A percentile compares a stretch with the other conserved stretches of the same genome.
These are phyloP conservation scores for Lithobates sylvaticus DNA, from an alignment of 2,797 vertebrate genomes.

Conservation along the genomic window DNA sequence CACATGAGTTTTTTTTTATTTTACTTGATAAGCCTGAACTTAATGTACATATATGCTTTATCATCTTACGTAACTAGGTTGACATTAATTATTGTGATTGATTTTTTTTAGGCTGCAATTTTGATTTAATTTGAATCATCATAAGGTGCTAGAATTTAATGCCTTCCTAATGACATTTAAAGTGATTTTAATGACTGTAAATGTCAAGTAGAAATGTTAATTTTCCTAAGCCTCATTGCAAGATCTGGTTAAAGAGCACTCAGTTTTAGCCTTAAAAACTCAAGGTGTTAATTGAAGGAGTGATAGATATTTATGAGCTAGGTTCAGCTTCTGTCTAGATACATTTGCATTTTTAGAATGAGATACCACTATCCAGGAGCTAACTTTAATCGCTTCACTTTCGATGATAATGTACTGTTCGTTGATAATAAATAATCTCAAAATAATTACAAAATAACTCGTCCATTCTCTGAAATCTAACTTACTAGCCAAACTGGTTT, in stretches of 20 bases:
- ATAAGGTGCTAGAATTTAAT: background rate
- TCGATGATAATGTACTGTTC: background rate
- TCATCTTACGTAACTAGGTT: background rate
- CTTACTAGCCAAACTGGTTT: too few species aligned
- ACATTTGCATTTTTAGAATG: background rate
- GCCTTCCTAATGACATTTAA: slow-evolving; percentile 11
- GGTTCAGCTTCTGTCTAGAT: background rate
- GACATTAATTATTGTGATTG: background rate
- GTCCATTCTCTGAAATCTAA: too few species aligned
- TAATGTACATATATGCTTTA: background rate
- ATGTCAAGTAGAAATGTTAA: slow-evolving; percentile 48
- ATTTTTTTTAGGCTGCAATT: background rate
- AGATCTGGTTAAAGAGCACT: slow-evolving; percentile 8
- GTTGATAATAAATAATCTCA: background rate
- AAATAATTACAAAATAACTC: background rate
- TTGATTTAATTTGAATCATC: slow-evolving; percentile 7
- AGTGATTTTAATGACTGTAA: slow-evolving; percentile 30
- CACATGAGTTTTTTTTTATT: background rate
- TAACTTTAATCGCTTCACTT: background rate
- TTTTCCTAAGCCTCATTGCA: background rate
- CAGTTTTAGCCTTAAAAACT: slow-evolving; percentile 1
- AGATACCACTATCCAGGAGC: background rate
- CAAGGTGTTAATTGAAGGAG: background rate
- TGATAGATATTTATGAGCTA: background rate
- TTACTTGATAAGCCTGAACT: background rate